phyloP scores from a whole-genome alignment of 1,140 invertebrate species.

The Lanistes nyassanus region DNA sequence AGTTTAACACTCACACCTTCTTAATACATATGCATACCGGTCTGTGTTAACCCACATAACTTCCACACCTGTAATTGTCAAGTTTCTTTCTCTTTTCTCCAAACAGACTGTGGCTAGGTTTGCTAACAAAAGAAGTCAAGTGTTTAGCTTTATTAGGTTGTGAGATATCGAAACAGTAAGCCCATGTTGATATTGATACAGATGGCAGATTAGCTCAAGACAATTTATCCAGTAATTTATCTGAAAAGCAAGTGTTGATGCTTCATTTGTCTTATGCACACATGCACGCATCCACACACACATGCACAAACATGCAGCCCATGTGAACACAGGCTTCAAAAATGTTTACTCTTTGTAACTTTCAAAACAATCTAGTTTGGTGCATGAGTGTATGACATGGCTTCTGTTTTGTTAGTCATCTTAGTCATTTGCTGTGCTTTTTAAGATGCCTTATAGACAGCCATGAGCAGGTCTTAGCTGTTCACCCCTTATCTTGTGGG shows the following conservation, averaged over 20 bases:
- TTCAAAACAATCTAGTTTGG: too few relatives aligned
- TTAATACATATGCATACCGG: not conserved
- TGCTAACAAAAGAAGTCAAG: too few relatives aligned
- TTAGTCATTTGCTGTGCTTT: too few relatives aligned
- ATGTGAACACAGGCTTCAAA: not conserved
- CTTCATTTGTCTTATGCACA: not conserved
- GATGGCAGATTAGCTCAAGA: too few relatives aligned
- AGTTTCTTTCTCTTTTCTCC: not conserved
- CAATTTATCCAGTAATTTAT: too few relatives aligned
- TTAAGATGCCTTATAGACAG: too few relatives aligned
- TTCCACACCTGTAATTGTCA: not conserved
- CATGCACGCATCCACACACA: not conserved
- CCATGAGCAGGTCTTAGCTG: too few relatives aligned
- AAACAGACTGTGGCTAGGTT: not conserved
- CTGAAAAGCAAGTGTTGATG: not conserved
- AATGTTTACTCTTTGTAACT: too few relatives aligned
- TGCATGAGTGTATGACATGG: too few relatives aligned
- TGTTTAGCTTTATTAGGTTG: not conserved
- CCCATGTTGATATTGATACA: too few relatives aligned
- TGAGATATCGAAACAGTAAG: not conserved
- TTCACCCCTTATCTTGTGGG: too few relatives aligned
- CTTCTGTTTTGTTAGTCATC: too few relatives aligned
- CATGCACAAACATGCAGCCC: not conserved
- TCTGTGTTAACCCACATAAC: not conserved
- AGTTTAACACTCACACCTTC: not conserved